Percentiles rank a stretch among this genome's conserved stretches.
Conservation (phyloP, 2,888 invertebrate genomes). For the Drosophila gaucha region DNA sequence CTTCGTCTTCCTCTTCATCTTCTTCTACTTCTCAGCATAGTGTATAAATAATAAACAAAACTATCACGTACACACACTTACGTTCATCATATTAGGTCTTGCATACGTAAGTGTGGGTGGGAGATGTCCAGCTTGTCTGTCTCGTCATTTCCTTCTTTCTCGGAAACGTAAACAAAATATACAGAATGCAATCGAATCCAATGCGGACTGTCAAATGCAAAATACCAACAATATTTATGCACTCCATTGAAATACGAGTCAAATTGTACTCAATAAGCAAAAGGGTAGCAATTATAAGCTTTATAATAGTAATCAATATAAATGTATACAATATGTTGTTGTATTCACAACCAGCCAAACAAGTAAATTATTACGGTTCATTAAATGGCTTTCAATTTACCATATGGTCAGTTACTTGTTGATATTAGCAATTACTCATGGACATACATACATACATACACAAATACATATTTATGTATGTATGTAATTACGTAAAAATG, state of each 20-base stretch:
- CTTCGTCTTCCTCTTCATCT: conserved; percentile 4
- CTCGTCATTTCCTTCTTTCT: conserved; percentile 69
- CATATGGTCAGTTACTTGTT: conserved; percentile 12
- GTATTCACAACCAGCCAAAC: conserved; percentile 21
- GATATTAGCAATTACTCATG: conserved; percentile 5
- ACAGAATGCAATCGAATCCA: conserved; percentile 28
- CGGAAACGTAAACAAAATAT: conserved; percentile 63
- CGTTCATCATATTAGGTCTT: conserved; percentile 21
- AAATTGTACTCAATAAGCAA: conserved; percentile 12
- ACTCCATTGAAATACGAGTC: conserved; percentile 20
- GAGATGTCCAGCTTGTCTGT: conserved; percentile 32
- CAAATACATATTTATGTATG: no score
- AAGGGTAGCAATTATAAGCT: conserved; percentile 1
- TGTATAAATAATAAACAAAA: conserved; percentile 69
- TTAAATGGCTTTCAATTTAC: conserved; percentile 13
- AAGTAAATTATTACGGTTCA: conserved; percentile 29
- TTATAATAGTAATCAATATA: conserved; percentile 28
- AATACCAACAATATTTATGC: conserved; percentile 30
- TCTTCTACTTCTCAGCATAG: conserved; percentile 10
- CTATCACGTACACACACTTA: conserved; percentile 59
- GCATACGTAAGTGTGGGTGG: conserved; percentile 52
- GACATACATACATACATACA: not conserved
- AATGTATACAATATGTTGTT: conserved; percentile 27
- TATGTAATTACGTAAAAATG: not conserved
- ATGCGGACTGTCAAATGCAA: conserved; percentile 18